Evolutionary conservation across 2,888 invertebrate species (phyloP).

Genomic region (Archips xylosteana): DNA sequence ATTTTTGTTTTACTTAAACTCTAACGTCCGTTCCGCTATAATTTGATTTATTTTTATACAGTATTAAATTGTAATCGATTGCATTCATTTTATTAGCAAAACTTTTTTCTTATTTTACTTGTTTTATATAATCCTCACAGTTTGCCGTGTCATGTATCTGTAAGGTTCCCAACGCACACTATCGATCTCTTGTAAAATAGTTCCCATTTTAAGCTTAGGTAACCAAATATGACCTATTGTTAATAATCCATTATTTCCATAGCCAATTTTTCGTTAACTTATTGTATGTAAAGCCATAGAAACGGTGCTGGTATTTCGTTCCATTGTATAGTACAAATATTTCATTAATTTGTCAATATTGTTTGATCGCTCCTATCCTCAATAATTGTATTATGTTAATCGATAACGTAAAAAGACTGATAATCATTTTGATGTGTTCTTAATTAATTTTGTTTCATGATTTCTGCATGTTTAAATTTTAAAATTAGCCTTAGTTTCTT

Average conservation of each 20-base stretch:
- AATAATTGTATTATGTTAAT: slow-evolving; percentile 35
- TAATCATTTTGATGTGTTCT: slow-evolving; percentile 48
- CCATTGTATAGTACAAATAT: slow-evolving; percentile 70
- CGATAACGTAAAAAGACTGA: slow-evolving; percentile 38
- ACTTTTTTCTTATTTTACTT: not conserved
- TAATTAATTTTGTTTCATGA: slow-evolving; percentile 44
- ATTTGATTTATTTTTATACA: slow-evolving; percentile 11
- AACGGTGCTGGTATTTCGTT: slow-evolving; percentile 69
- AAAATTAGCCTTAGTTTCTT: slow-evolving; percentile 28
- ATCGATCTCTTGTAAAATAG: slow-evolving; percentile 62
- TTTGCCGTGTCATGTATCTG: slow-evolving; percentile 12
- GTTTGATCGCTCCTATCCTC: slow-evolving; percentile 42
- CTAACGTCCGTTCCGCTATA: slow-evolving; percentile 23
- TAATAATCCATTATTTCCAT: slow-evolving; percentile 43
- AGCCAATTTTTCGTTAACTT: slow-evolving; percentile 43
- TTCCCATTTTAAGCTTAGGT: slow-evolving; percentile 50
- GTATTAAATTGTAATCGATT: not conserved
- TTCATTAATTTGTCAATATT: slow-evolving; percentile 48
- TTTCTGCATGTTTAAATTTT: slow-evolving; percentile 17
- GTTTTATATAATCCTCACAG: not conserved
- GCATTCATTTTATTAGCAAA: slow-evolving; percentile 22
- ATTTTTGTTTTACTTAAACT: slow-evolving; percentile 6
- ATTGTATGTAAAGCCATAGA: slow-evolving; percentile 58
- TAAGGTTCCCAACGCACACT: slow-evolving; percentile 64
- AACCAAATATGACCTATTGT: slow-evolving; percentile 51